Evolutionary conservation across 2,888 invertebrate species (phyloP), one percentile per base, ranked within the genome.

Genomic region (Microctonus brassicae): DNA sequence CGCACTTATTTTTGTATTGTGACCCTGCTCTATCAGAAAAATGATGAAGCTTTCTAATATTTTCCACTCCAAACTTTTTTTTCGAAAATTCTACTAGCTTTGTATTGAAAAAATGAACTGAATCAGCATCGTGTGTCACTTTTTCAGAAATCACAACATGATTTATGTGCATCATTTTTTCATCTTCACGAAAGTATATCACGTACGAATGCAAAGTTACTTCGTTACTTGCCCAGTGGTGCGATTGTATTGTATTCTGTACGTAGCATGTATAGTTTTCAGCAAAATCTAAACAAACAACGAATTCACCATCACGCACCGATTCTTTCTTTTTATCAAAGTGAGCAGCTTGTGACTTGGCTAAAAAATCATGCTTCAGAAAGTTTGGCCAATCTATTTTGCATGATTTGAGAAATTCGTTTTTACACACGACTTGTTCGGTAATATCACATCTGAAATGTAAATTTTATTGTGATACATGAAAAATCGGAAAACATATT

Each of bases 11-110:
- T 65, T 53, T 53, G 53, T 65, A 53, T 53, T 65, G 65, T 17
- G 65, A 53, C 20, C 10, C 65, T 55, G 65, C 55, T 34, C 65
- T 53, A 53, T 65, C 65, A 7, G 24, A 65, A 55, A 65, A 65
- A 20, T 65, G 47, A 2, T 1, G 20, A 24, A 53, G 53, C 34
- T 53, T 65, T 55, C 53, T 34, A 22, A 65, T 10, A 24, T 55
- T 55, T 3, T 47, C 33, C 4, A 11, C 29, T 29, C 52, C 52
- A 29, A 52, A 52, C 17, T 64, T 33, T 26, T 47, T 47, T 63
- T 47, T 24, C 2, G 52, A 52, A 42, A 33, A 52, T 26, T 24
- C 6, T 17, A 64, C 47, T 24, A 64, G 10, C 52, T 33, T 52
- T 3, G n/a, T 17, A 64, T 52, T 64, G 17, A n/a, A 64, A n/a